Evolutionary conservation across 2,797 vertebrate species (phyloP).

Genomic region (Bradypodion pumilum): DNA sequence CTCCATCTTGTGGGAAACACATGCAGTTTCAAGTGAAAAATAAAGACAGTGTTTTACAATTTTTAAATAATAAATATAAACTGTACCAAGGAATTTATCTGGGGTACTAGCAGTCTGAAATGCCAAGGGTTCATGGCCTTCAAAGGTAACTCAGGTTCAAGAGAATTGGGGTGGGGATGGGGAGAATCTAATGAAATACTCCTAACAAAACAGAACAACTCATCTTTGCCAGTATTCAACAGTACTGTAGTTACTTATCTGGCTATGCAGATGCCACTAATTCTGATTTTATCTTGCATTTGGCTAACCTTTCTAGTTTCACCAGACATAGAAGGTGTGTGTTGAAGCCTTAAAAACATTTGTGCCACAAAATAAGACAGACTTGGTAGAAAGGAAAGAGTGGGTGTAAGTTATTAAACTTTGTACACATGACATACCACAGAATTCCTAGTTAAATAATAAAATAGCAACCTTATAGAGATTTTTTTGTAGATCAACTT

Average conservation of each 20-base stretch:
- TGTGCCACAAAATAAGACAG: background rate
- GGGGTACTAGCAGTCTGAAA: background rate
- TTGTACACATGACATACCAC: background rate
- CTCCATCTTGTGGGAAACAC: constrained; percentile 58
- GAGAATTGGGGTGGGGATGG: too few relatives aligned
- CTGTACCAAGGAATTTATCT: background rate
- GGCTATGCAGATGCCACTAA: background rate
- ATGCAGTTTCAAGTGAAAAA: background rate
- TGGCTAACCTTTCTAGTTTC: background rate
- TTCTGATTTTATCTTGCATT: background rate
- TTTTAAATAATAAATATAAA: background rate
- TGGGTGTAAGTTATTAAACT: background rate
- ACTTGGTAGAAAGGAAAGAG: background rate
- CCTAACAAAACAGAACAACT: background rate
- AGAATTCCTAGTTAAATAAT: background rate
- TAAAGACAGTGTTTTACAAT: fast-evolving
- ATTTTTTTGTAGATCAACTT: background rate
- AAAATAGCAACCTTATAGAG: background rate
- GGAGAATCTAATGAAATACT: background rate
- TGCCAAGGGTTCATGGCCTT: background rate
- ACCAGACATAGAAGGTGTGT: background rate
- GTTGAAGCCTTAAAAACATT: background rate
- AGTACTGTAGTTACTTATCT: background rate
- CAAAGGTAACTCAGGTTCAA: too few relatives aligned
- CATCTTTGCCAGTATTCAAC: background rate